Evolutionary conservation across 2,888 invertebrate genomes (phyloP), one percentile per base, ranked within the genome.

Genomic region (Nemapogon koenigi): DNA sequence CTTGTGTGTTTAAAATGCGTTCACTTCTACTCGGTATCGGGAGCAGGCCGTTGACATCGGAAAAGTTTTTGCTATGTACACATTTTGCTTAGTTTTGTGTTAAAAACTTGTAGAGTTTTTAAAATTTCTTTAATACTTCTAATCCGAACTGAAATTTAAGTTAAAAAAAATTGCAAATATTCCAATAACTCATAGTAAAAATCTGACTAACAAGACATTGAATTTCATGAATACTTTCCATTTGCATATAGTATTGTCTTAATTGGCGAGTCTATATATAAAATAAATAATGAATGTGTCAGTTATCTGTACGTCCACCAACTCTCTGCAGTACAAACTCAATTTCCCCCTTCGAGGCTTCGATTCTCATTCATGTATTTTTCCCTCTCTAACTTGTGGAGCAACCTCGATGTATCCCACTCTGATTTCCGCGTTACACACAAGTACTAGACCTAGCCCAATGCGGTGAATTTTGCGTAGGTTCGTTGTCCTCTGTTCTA

Each of bases 391-490:
- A 52, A 46, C 68, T n/a, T n/a, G n/a, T 45, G 57, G 53, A 55
- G 49, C 51, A 48, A 41, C 43, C 50, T 46, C 57, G 57, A 62
- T 70, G 67, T 56, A 49, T 73, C 73, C 67, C 58, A 49, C 60
- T 72, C 47, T 46, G 43, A 60, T 62, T 72, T 73, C 76, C 69
- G 71, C 62, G 71, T 72, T 69, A 73, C 69, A 69, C 69, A 69
- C 68, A 70, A 69, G 64, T 63, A 70, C 71, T 76, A 72, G 71
- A 73, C 76, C 79, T 80, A 79, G 75, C 73, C 70, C 78, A 80
- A 78, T 79, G 80, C 79, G 76, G 76, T 60, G 73, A 78, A 79
- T 78, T 80, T 80, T 79, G 79, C 76, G 80, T 80, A 73, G 70
- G 80, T 71, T 80, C 78, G 62, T 65, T 63, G 78, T 67, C 71